Conservation (phyloP, 2,113 vertebrate species). For the Plestiodon gilberti region DNA sequence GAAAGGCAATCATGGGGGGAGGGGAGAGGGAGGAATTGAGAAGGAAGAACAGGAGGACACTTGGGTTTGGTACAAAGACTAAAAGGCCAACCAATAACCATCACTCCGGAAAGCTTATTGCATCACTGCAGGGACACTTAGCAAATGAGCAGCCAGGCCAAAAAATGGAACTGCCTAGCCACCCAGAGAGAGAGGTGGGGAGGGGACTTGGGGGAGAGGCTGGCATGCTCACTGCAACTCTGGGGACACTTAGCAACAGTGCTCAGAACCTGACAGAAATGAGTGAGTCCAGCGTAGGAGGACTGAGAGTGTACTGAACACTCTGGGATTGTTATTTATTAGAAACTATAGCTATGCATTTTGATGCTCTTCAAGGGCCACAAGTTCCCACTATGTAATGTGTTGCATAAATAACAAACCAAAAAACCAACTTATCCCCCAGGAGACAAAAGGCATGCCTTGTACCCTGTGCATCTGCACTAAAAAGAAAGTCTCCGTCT, state of each 20-base stretch:
- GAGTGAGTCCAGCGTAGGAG: neutral
- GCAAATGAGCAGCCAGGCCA: constrained; percentile 47
- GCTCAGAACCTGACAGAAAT: constrained; percentile 30
- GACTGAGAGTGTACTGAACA: neutral
- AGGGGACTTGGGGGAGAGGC: neutral
- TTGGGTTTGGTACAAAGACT: constrained; percentile 12
- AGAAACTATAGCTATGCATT: constrained; percentile 8
- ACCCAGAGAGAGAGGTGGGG: constrained; percentile 56
- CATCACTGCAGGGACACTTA: constrained; percentile 38
- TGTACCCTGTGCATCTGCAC: neutral
- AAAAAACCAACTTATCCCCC: neutral
- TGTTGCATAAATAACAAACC: neutral
- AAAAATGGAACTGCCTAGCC: constrained; percentile 55
- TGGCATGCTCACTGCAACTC: constrained; percentile 33
- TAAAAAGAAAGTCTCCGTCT: neutral
- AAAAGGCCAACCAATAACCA: constrained; percentile 71
- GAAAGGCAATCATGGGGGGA: constrained; percentile 70
- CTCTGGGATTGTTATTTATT: neutral
- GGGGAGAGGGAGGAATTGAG: constrained; percentile 28
- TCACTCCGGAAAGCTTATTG: constrained; percentile 78
- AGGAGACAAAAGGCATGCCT: neutral
- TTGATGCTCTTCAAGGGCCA: neutral
- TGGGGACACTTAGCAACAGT: constrained; percentile 73
- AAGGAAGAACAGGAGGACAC: constrained; percentile 60
- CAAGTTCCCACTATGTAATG: neutral